Conservation (phyloP, 2,888 invertebrate species). For the Anaspis maculata region DNA sequence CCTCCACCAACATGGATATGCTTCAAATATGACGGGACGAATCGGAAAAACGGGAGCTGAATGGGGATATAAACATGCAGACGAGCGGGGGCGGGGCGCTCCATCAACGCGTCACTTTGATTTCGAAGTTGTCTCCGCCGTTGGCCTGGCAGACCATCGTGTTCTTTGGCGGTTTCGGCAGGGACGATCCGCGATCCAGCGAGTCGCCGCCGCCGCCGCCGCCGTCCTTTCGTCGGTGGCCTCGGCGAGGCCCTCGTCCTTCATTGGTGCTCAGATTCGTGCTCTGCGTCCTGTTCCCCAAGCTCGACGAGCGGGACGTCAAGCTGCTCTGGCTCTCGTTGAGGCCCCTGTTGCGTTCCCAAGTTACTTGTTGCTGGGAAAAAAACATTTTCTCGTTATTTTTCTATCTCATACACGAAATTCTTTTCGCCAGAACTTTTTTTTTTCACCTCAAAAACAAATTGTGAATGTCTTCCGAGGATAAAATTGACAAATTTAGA, state of each 20-base stretch:
- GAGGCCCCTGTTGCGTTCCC: constrained; percentile 32
- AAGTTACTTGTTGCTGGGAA: constrained; percentile 20
- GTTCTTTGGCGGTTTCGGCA: constrained; percentile 32
- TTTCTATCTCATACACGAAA: too few species aligned
- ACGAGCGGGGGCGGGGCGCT: neutral
- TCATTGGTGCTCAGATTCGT: constrained; percentile 38
- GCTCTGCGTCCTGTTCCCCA: constrained; percentile 41
- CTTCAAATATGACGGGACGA: too few species aligned
- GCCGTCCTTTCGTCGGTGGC: constrained; percentile 9
- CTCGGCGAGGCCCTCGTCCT: constrained; percentile 11
- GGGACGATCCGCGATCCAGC: constrained; percentile 18
- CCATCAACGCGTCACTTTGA: constrained; percentile 24
- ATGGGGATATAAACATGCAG: too few species aligned
- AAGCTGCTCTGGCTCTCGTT: constrained; percentile 41
- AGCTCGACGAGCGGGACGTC: constrained; percentile 34
- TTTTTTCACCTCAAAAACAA: too few species aligned
- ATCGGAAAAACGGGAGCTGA: too few species aligned
- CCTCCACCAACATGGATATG: too few species aligned
- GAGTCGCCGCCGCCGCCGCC: too few species aligned
- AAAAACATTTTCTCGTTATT: too few species aligned
- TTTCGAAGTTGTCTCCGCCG: constrained; percentile 37
- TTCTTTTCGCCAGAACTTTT: too few species aligned
- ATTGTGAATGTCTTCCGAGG: too few species aligned
- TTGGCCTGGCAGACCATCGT: constrained; percentile 33
- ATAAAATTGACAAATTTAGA: too few species aligned